Conservation (phyloP, 2,113 vertebrate species). For the Balaeniceps rex region DNA sequence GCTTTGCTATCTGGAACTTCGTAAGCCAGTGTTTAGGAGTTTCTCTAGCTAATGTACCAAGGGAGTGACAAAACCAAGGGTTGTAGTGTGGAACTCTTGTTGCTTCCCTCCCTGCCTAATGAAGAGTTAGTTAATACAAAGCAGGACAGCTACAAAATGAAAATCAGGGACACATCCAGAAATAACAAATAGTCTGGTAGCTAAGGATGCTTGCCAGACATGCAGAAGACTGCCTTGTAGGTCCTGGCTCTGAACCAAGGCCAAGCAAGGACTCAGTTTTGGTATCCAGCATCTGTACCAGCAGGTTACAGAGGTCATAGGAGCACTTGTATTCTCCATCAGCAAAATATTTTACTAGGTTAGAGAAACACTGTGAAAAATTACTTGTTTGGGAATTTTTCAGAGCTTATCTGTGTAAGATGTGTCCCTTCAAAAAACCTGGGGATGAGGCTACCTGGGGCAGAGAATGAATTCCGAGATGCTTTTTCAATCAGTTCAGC, state of each 20-base stretch:
- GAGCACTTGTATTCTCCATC: not conserved
- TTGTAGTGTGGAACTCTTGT: not conserved
- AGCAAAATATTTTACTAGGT: conserved; percentile 4
- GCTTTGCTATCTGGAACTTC: not conserved
- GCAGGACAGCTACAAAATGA: conserved; percentile 42
- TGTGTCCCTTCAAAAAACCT: not conserved
- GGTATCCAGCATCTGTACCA: not conserved
- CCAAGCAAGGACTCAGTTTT: conserved; percentile 28
- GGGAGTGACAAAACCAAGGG: not conserved
- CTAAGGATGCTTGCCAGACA: conserved; percentile 45
- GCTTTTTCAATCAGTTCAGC: not conserved
- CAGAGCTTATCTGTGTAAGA: not conserved
- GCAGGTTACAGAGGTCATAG: conserved; percentile 21
- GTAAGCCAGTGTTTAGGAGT: conserved; percentile 3
- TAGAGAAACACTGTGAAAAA: not conserved
- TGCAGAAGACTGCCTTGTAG: conserved; percentile 43
- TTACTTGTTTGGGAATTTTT: not conserved
- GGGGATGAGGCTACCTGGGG: not conserved
- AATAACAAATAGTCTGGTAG: conserved; percentile 63
- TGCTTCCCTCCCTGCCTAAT: not conserved
- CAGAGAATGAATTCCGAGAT: not conserved
- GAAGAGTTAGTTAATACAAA: conserved; percentile 48
- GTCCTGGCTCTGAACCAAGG: conserved; percentile 56
- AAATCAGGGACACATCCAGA: conserved; percentile 48
- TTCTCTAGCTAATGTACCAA: conserved; percentile 13